Evolutionary conservation across 1,140 invertebrate genomes (phyloP), one percentile per base, ranked within the genome.

Genomic region (Habropoda laboriosa): DNA sequence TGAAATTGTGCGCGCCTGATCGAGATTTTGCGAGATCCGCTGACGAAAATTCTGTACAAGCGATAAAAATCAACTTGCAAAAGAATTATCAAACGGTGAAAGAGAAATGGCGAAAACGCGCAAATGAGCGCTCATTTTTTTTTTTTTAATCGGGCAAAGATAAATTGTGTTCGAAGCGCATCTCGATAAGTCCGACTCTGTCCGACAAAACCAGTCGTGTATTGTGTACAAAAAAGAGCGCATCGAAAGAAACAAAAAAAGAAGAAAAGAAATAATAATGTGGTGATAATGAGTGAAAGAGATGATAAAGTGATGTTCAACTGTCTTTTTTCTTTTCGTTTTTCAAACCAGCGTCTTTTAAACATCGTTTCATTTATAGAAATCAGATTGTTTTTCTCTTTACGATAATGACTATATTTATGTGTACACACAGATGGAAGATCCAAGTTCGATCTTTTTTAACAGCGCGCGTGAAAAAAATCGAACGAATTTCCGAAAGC

Each of bases 11-110:
- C n/a, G 58, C 55, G 47, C 38, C 38, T 18, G 60, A 0, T 30
- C 67, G 82, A n/a, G n/a, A 75, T 67, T 84, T 72, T 51, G 12
- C 81, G 77, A 80, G 83, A 80, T 83, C 45, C 71, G 66, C 47
- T 40, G 70, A 75, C 49, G 5, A 38, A 10, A 10, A 8, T 10
- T n/a, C 7, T 7, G 27, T 1, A 35, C 5, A 24, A 4, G n/a
- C n/a, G n/a, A n/a, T n/a, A n/a, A n/a, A n/a, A n/a, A n/a, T n/a
- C n/a, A n/a, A n/a, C n/a, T n/a, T n/a, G n/a, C n/a, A n/a, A n/a
- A n/a, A n/a, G n/a, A n/a, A n/a, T n/a, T n/a, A n/a, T n/a, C n/a
- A n/a, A n/a, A n/a, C n/a, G n/a, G n/a, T n/a, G n/a, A n/a, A n/a
- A n/a, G n/a, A n/a, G n/a, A n/a, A n/a, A n/a, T n/a, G n/a, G n/a